Evolutionary conservation across 2,888 invertebrate species (phyloP).

Genomic region (Eupithecia exiguata): DNA sequence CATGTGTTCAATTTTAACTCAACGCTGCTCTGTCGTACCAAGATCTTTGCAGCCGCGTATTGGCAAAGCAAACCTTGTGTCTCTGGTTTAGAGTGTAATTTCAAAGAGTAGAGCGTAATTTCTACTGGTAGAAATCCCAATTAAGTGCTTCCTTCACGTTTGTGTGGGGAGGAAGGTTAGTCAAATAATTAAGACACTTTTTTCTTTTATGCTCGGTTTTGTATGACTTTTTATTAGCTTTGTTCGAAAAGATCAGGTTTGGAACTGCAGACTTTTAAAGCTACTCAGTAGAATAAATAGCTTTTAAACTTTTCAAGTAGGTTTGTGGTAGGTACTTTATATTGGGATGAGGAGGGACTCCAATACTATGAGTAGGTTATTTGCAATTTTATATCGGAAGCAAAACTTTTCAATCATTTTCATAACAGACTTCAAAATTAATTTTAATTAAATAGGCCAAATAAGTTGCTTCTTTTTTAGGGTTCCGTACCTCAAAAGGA

Average conservation of each 20-base stretch:
- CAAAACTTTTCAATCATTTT: not conserved
- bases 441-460: not conserved
- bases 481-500: no score
- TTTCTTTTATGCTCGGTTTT: constrained; percentile 51
- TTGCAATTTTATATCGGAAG: not conserved
- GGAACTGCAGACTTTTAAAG: constrained; percentile 8
- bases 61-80: constrained; percentile 44
- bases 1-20: constrained; percentile 66
- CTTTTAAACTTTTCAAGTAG: not conserved
- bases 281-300: not conserved
- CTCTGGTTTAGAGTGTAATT: constrained; percentile 36
- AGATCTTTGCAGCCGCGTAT: constrained; percentile 21
- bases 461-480: no score
- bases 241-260: constrained; percentile 15
- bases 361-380: not conserved
- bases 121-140: constrained; percentile 55
- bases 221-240: constrained; percentile 41
- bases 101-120: constrained; percentile 31
- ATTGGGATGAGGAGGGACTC: not conserved
- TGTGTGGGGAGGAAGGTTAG: constrained; percentile 53
- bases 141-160: constrained; percentile 64
- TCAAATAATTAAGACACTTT: constrained; percentile 64
- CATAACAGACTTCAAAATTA: not conserved
- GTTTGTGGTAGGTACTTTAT: not conserved
- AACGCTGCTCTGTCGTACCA: constrained; percentile 47